phyloP scores from a whole-genome alignment of 2,888 invertebrate species.

The Melanostoma scalare region DNA sequence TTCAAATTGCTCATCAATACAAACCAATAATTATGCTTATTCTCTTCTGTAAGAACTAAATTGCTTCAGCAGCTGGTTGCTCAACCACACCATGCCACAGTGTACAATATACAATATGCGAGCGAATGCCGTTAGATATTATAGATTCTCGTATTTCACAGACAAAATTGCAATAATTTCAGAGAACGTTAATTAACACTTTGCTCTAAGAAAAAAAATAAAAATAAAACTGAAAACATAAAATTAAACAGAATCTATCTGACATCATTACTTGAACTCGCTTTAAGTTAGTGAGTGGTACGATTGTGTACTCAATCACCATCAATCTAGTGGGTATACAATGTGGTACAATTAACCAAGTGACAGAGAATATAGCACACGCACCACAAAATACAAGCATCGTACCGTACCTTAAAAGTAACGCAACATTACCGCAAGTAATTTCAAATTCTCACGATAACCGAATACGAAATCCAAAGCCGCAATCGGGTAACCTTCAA shows the following conservation, averaged over 20 bases:
- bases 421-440: constrained; percentile 59
- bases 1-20: no score
- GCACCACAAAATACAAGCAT: constrained; percentile 24
- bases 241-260: constrained; percentile 29
- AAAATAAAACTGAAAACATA: background rate
- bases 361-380: constrained; percentile 18
- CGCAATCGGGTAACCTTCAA: constrained; percentile 62
- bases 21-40: no score
- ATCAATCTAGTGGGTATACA: constrained; percentile 4
- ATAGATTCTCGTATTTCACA: constrained; percentile 3
- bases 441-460: constrained; percentile 54
- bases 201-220: constrained; percentile 18
- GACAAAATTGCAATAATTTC: constrained; percentile 47
- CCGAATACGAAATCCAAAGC: constrained; percentile 52
- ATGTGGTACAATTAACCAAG: constrained; percentile 39
- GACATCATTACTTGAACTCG: constrained; percentile 59
- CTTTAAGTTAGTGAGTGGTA: background rate
- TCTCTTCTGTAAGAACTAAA: no score
- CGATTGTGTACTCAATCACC: constrained; percentile 7
- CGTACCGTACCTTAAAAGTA: constrained; percentile 13
- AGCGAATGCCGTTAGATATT: background rate
- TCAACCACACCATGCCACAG: background rate
- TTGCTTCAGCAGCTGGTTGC: no score
- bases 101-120: background rate
- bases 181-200: constrained; percentile 60